Base-by-base conservation (phyloP, 2,113 vertebrate species). In the Chaetops frenatus region DNA sequence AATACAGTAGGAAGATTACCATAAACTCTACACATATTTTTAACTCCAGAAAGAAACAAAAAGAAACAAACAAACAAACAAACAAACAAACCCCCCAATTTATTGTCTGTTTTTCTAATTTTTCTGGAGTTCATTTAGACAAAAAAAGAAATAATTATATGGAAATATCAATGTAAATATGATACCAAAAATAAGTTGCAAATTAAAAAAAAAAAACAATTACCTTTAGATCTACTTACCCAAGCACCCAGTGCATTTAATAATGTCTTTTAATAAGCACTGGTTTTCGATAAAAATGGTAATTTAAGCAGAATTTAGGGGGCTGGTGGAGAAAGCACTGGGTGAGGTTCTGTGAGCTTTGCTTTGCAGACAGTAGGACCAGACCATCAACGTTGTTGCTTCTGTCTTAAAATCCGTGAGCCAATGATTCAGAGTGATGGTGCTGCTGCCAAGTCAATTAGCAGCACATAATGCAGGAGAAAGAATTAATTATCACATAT, bases 381-480 rank as follows among this genome's bases (percentile, higher is more conserved):
- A 44, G 64, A 45, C 11, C 47, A 80, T 72, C 66, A 24, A 25
- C 13, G 1, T 66, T 45, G 36, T 23, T 88, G n/a, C 86, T 86
- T 77, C 86, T 88, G 89, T 76, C 61, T 72, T 86, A 35, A 86
- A 92, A 91, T 54, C 58, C 90, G 50, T 20, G 54, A 94, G 69
- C 64, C 56, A 74, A 35, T 53, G 69, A 74, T 81, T 95, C 77
- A 81, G 13, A 38, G 47, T 16, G 60, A 84, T 62, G 80, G 54
- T 54, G n/a, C 33, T 66, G 72, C 89, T 2, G 25, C 77, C 91
- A 84, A 92, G 54, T 73, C 77, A 92, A 92, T 96, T 94, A 95
- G 56, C 18, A 1, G 60, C 60, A 58, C 62, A 70, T 45, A 81
- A 61, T 81, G 31, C 47, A 92, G 65, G 54, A 74, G 67, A 89